Percentiles rank a stretch among this genome's conserved stretches.
phyloP scores from a whole-genome alignment of 2,113 vertebrate genomes.

The Excalfactoria chinensis region DNA sequence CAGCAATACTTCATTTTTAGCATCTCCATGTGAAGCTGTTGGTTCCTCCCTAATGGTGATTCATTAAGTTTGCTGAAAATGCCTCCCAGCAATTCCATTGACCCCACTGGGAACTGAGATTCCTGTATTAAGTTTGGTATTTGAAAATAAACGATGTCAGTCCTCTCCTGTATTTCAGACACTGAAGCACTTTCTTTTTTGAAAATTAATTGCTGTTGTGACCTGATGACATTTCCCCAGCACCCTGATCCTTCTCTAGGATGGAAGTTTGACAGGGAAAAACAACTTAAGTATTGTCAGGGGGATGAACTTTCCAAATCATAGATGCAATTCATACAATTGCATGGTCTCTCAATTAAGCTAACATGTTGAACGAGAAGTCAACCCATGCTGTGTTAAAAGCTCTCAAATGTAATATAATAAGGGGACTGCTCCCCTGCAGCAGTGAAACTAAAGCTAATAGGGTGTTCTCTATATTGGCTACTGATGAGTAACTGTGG shows the following conservation, averaged over 20 bases:
- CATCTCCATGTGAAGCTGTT: background rate
- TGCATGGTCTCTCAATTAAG: constrained; percentile 12
- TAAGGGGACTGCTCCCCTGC: background rate
- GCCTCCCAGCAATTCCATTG: fast-evolving
- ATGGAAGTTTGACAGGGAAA: constrained; percentile 27
- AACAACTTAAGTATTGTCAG: constrained; percentile 9
- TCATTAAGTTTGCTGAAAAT: background rate
- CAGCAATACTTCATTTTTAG: background rate
- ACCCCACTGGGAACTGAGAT: background rate
- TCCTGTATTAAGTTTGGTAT: background rate
- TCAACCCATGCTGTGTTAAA: background rate
- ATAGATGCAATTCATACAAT: constrained; percentile 21
- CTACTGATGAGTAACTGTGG: background rate
- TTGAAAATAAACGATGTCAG: background rate
- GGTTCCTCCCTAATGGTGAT: background rate
- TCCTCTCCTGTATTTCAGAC: background rate
- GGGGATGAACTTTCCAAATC: constrained; percentile 60
- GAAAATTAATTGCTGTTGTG: background rate
- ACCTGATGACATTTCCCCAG: background rate
- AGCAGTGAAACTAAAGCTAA: background rate
- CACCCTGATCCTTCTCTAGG: constrained; percentile 34
- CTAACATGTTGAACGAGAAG: constrained; percentile 20
- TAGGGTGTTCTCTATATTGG: background rate
- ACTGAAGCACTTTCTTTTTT: background rate
- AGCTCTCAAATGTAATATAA: background rate